Evolutionary conservation across 2,113 vertebrate species (phyloP), one percentile per base, ranked within the genome.

Genomic region (Ia io): DNA sequence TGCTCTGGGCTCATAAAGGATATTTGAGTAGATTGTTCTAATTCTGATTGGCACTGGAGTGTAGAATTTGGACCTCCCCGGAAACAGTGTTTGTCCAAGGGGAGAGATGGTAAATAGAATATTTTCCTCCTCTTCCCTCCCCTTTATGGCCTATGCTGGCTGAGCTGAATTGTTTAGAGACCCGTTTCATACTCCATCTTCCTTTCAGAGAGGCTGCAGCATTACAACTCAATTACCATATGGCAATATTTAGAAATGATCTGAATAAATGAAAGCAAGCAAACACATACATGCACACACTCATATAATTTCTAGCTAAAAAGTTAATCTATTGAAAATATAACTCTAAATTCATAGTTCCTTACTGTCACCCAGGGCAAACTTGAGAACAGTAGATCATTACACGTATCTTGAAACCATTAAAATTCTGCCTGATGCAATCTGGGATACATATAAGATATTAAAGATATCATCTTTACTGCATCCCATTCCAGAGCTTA

Each of bases 21-120:
- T 95, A 97, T 97, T 98, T 96, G 91, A 97, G 98, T 97, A 97
- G 97, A 96, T 96, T 97, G 97, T 97, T 98, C 96, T 98, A 97
- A 98, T 98, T 98, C 96, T 85, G 97, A 97, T 94, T 97, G 97
- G 97, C 97, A 97, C 17, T 93, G 79, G 84, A 95, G 96, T 87
- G 94, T 94, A 88, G 61, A 65, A 97, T 97, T 98, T 96, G 97
- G 95, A 97, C 97, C 97, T 98, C 88, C 77, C 70, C 63, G 10
- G 85, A 97, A 98, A 94, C 5, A 42, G 63, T n/a, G 14, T 83
- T 86, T 88, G 80, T 98, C 97, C 69, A 93, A 96, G 90, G 84
- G 94, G 97, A 96, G 93, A 94, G 95, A 73, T 92, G 90, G 77
- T 93, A 87, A 97, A 97, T 9, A 6, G 47, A 95, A 77, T 94